Conservation (phyloP, 37 sponge, comb jelly and placozoan species). For the Bolinopsis microptera region DNA sequence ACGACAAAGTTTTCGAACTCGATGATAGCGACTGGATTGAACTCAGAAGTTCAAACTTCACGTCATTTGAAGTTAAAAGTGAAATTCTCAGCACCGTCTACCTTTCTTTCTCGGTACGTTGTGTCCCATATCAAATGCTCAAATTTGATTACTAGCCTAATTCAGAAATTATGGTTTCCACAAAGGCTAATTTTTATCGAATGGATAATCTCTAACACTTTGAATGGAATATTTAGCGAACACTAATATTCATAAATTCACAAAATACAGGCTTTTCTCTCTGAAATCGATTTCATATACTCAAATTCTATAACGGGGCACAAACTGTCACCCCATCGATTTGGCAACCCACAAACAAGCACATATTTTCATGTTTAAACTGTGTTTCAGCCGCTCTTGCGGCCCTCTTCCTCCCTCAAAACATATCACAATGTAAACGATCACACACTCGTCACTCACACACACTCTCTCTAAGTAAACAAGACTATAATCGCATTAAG, state of each 20-base stretch:
- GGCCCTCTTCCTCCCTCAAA: neutral
- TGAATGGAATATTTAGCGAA: too few species aligned
- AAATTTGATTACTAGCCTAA: too few species aligned
- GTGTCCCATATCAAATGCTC: too few species aligned
- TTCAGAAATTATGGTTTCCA: too few species aligned
- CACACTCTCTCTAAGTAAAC: neutral
- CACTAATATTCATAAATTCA: too few species aligned
- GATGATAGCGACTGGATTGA: slow-evolving; percentile 12
- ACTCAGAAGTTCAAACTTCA: slow-evolving; percentile 1
- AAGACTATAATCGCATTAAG: neutral
- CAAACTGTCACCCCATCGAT: neutral
- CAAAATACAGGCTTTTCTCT: too few species aligned
- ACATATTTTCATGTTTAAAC: neutral
- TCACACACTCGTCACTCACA: neutral
- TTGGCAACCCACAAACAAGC: neutral
- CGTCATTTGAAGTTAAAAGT: slow-evolving; percentile 21
- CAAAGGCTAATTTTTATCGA: too few species aligned
- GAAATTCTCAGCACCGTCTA: slow-evolving; percentile 8
- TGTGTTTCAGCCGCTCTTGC: neutral
- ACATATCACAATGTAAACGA: neutral
- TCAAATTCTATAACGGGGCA: too few species aligned
- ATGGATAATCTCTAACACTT: too few species aligned
- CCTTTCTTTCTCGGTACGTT: slow-evolving; percentile 18
- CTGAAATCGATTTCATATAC: too few species aligned
- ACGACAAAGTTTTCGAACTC: neutral